These are phyloP conservation scores for Naja naja DNA, from an alignment of 2,113 vertebrate genomes.

Conservation along the genomic window DNA sequence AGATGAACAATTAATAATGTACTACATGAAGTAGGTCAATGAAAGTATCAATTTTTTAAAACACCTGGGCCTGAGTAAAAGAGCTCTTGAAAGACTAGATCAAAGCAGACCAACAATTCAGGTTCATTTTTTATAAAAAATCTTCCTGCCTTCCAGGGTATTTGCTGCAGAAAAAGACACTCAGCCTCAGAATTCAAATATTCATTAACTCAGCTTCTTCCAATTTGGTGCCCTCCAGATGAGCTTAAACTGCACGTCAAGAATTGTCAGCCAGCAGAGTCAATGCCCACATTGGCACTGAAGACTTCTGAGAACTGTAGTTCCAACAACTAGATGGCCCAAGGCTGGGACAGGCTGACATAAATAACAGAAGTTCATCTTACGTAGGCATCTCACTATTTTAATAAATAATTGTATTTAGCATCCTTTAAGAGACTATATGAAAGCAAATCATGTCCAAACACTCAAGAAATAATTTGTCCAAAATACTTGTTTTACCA, in stretches of 20 bases:
- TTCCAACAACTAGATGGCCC: neutral
- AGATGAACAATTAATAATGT: neutral
- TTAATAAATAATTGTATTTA: conserved; percentile 15
- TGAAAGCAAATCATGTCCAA: conserved; percentile 47
- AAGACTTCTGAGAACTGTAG: neutral
- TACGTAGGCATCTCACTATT: conserved; percentile 17
- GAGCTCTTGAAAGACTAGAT: neutral
- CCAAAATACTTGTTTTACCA: conserved; percentile 42
- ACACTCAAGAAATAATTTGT: conserved; percentile 33
- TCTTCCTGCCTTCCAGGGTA: neutral
- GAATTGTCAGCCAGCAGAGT: neutral
- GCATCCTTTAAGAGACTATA: conserved; percentile 18
- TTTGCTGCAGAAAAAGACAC: neutral
- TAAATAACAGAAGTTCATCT: conserved; percentile 5
- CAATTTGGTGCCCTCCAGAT: neutral
- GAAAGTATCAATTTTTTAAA: neutral
- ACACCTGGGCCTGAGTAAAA: neutral
- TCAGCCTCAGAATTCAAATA: neutral
- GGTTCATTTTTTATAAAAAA: neutral
- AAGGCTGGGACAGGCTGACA: neutral
- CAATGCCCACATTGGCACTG: neutral
- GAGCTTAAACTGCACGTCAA: neutral
- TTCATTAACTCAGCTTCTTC: neutral
- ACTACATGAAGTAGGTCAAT: neutral
- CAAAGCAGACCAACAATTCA: neutral